Percentiles rank a stretch among this genome's conserved stretches.
These are phyloP conservation scores for Drosophila mettleri DNA, from an alignment of 2,888 invertebrate genomes.

Conservation along the genomic window DNA sequence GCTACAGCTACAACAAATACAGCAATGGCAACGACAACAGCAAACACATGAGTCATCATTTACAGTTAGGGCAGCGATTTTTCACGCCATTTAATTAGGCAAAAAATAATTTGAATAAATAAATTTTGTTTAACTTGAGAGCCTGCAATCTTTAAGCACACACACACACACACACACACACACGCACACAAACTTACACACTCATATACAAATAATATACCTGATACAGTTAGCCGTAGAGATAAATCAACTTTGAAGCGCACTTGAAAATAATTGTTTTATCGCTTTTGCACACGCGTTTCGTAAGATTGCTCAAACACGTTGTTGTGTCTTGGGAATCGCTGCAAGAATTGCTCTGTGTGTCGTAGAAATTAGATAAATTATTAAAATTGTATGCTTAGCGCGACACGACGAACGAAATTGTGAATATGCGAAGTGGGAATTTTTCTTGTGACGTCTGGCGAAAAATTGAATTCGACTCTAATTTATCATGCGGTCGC, in stretches of 20 bases:
- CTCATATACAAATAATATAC: conserved; percentile 7
- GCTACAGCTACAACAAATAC: conserved; percentile 11
- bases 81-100: conserved; percentile 43
- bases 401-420: conserved; percentile 31
- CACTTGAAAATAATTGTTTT: conserved; percentile 3
- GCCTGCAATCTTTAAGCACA: conserved; percentile 1
- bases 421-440: conserved; percentile 29
- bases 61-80: conserved; percentile 31
- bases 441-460: conserved; percentile 25
- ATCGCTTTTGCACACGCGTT: conserved; percentile 19
- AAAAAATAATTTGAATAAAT: conserved; percentile 8
- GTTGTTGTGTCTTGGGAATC: no score
- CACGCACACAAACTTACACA: neutral
- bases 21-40: conserved; percentile 17
- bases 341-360: no score
- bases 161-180: neutral
- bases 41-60: conserved; percentile 48
- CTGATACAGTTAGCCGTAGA: conserved; percentile 21
- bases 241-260: neutral
- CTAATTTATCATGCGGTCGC: conserved; percentile 22
- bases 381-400: conserved; percentile 10
- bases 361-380: conserved; percentile 5
- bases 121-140: neutral
- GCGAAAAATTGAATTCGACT: conserved; percentile 23
- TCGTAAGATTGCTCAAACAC: conserved; percentile 18